phyloP scores from a whole-genome alignment of 2,888 invertebrate species.

The Heliconius sara region DNA sequence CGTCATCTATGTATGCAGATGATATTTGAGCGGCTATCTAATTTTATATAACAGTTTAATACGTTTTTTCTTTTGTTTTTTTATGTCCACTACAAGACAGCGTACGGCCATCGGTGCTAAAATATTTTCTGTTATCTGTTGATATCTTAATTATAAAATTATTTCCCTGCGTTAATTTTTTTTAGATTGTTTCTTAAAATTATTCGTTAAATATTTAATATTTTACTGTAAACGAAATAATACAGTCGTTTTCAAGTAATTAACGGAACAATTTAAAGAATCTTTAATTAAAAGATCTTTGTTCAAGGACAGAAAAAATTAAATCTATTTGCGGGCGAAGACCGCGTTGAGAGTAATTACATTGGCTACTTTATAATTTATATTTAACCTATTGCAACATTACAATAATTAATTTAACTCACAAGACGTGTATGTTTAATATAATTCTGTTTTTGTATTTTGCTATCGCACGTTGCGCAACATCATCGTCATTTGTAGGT shows the following conservation, averaged over 20 bases:
- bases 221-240: constrained; percentile 14
- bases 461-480: constrained; percentile 28
- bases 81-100: background rate
- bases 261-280: constrained; percentile 39
- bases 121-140: background rate
- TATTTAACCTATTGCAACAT: constrained; percentile 21
- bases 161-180: background rate
- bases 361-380: constrained; percentile 20
- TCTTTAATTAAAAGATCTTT: constrained; percentile 35
- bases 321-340: constrained; percentile 39
- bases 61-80: background rate
- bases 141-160: background rate
- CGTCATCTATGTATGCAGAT: constrained; percentile 47
- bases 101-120: constrained; percentile 1
- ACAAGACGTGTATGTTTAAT: constrained; percentile 7
- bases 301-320: constrained; percentile 45
- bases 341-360: constrained; percentile 25
- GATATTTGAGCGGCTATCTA: constrained; percentile 39
- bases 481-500: constrained; percentile 27
- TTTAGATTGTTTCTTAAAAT: background rate
- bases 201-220: background rate
- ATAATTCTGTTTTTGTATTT: constrained; percentile 21
- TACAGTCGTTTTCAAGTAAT: constrained; percentile 33
- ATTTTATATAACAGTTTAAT: constrained; percentile 21
- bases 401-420: constrained; percentile 21